Evolutionary conservation across 1,140 invertebrate genomes (phyloP), one percentile per base, ranked within the genome.

Genomic region (Zaprionus davidi): DNA sequence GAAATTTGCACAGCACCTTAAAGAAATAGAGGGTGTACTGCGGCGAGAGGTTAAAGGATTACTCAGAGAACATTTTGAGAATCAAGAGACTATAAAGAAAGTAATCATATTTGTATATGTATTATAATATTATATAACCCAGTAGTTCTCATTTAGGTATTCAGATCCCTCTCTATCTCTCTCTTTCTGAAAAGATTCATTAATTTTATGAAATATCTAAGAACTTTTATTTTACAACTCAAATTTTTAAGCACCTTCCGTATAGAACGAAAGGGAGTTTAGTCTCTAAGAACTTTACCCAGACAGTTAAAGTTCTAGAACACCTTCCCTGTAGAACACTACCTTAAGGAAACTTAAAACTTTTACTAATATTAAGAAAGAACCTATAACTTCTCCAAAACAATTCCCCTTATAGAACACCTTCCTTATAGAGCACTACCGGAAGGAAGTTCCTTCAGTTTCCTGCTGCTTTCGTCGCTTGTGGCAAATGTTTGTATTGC

Each of bases 401-500:
- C 13, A 4, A 15, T n/a, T 6, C 38, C 15, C 5, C 4, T 41
- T n/a, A 15, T 6, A 6, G 15, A n/a, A 15, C 38, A 41, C 5
- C 38, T 41, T 41, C 3, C 38, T n/a, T n/a, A 9, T 15, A n/a
- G 15, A 41, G n/a, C 41, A 44, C n/a, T 44, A 44, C 41, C 41
- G 41, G n/a, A 7, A 44, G 41, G 7, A n/a, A 44, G 41, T 44
- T 17, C 6, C 41, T 9, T 51, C 9, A 4, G 6, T 49, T 55
- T 20, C 1, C 5, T 1, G 2, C 9, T 26, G 22, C 24, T 53
- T 34, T 7, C 3, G 0, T 6, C 77, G 81, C 77, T 74, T 58
- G 82, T 36, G 66, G 67, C 70, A 74, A 24, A 22, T 15, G 22
- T 59, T 46, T 80, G 65, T 70, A 69, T 82, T 65, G 68, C 46